Percentiles rank a stretch among this genome's conserved stretches.
These are phyloP conservation scores for Schlechtendalia chinensis DNA, from an alignment of 1,140 invertebrate genomes.

Conservation along the genomic window DNA sequence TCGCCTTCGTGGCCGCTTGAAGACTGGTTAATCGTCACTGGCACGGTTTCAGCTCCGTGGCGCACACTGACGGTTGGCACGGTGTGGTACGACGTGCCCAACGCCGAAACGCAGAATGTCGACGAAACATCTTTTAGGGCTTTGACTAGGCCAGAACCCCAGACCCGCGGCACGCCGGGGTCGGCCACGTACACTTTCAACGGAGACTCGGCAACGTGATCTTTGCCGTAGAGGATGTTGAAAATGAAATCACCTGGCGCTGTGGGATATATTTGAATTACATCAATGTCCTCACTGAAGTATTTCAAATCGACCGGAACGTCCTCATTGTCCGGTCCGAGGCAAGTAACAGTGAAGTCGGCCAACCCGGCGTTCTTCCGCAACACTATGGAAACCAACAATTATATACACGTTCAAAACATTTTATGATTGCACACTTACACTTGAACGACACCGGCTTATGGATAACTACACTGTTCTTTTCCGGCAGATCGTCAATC, in stretches of 20 bases:
- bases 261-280: conserved; percentile 82
- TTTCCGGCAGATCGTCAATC: conserved; percentile 70
- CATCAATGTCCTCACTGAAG: conserved; percentile 69
- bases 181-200: conserved; percentile 65
- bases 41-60: conserved; percentile 62
- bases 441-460: conserved; percentile 81
- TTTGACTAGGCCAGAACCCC: conserved; percentile 65
- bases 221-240: conserved; percentile 82
- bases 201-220: conserved; percentile 61
- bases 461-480: conserved; percentile 73
- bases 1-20: conserved; percentile 56
- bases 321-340: conserved; percentile 83
- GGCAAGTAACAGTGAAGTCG: conserved; percentile 83
- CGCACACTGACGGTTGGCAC: conserved; percentile 61
- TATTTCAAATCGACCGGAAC: conserved; percentile 77
- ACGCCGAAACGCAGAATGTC: conserved; percentile 41
- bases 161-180: conserved; percentile 63
- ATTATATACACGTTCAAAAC: too few relatives aligned
- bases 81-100: conserved; percentile 33
- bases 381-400: conserved; percentile 70
- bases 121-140: conserved; percentile 60
- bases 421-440: conserved; percentile 61
- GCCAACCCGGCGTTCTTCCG: conserved; percentile 84
- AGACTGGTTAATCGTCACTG: conserved; percentile 58
- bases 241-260: conserved; percentile 88